Evolutionary conservation across 2,888 invertebrate species (phyloP), one percentile per base, ranked within the genome.

Genomic region (Lycocerus yunnanus): DNA sequence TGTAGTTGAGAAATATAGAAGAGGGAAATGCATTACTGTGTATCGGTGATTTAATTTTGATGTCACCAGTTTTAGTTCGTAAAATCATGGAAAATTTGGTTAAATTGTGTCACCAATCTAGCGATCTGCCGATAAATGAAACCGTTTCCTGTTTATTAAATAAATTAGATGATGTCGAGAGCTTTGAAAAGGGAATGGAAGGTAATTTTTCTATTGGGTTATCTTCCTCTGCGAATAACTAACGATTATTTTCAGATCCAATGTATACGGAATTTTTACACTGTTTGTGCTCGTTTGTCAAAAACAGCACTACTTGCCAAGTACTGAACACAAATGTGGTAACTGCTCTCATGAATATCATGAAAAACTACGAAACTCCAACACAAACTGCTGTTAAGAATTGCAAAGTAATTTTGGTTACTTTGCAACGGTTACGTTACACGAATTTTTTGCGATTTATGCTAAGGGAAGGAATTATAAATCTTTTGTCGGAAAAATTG

Each of bases 81-180:
- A 85, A 85, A 81, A 85, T 86, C 20, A 81, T 86, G 1, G 82
- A 85, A 81, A 86, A 86, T 76, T 83, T 86, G 58, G 80, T 83
- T 14, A 78, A 78, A 71, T 80, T 83, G 5, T 81, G 82, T 61
- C 81, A 81, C 27, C 75, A 84, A 15, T 82, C 83, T 69, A 85
- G 86, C 0, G 87, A 87, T 76, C 73, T 87, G 68, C 87, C 86
- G 0, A 79, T 86, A 13, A 81, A 79, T 8, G 83, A 84, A 66
- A 84, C 86, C 11, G 84, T 82, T 71, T 78, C 82, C 27, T 82
- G 80, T 68, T 82, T 86, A 65, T 80, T 84, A 6, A 81, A 81
- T 66, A 77, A 81, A 27, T 77, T 82, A 14, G 77, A 82, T 27
- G 27, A 66, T 15, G 21, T 61, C 1, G 14, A 16, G 9, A 61